Conservation (phyloP, 2,113 vertebrate genomes). For the Peromyscus polionotus region DNA sequence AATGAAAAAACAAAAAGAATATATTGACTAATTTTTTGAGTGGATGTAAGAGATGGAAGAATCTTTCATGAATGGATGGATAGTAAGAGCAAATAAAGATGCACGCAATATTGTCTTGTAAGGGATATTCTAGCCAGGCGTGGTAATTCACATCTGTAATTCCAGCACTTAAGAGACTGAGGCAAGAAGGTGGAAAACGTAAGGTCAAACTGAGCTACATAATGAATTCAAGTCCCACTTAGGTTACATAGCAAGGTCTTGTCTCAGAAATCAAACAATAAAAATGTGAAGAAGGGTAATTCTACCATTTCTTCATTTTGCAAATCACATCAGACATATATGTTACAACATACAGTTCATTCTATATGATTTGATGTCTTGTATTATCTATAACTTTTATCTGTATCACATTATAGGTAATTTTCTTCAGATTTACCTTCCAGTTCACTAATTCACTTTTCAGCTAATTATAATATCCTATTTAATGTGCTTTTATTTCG, state of each 20-base stretch:
- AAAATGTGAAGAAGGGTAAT: not conserved
- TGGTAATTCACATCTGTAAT: not conserved
- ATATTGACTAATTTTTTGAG: not conserved
- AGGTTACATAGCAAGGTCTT: not conserved
- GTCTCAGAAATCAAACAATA: not conserved
- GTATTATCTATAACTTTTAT: not conserved
- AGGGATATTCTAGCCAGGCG: not conserved
- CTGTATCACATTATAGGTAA: not conserved
- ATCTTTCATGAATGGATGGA: not conserved
- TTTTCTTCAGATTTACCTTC: constrained; percentile 45
- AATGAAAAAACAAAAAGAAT: not conserved
- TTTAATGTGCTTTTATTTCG: constrained; percentile 23
- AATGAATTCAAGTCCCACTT: not conserved
- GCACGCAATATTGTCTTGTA: not conserved
- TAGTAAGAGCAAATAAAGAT: not conserved
- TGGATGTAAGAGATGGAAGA: not conserved
- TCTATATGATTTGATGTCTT: not conserved
- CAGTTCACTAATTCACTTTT: constrained; percentile 50
- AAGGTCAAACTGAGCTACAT: not conserved
- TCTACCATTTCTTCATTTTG: not conserved
- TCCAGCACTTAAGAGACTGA: not conserved
- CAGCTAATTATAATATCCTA: constrained; percentile 15
- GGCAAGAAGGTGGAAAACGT: not conserved
- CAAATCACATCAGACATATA: constrained; percentile 12
- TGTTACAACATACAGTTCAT: not conserved